These are phyloP conservation scores for Halesus radiatus DNA, from an alignment of 1,140 invertebrate species.

Conservation along the genomic window DNA sequence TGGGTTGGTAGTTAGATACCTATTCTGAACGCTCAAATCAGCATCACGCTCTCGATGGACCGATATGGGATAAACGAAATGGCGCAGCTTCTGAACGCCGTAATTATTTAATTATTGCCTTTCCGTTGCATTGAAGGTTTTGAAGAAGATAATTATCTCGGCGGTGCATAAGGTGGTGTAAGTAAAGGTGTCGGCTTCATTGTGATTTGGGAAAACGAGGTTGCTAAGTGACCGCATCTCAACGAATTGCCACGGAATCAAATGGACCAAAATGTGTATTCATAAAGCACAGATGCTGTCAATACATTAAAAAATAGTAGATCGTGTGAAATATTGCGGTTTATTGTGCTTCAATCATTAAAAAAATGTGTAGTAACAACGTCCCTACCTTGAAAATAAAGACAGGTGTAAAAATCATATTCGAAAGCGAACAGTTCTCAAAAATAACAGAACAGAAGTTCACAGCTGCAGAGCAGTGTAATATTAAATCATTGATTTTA, in stretches of 20 bases:
- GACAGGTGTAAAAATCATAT: too few relatives aligned
- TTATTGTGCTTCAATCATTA: too few relatives aligned
- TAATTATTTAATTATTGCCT: not conserved
- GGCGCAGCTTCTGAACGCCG: not conserved
- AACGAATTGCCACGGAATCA: too few relatives aligned
- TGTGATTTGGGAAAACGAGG: not conserved
- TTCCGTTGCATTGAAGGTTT: not conserved
- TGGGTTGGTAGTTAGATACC: not conserved
- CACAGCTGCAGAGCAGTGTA: not conserved
- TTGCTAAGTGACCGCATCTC: not conserved
- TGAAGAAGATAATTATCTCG: not conserved
- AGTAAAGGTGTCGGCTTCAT: conserved; percentile 1
- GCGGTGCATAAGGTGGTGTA: not conserved
- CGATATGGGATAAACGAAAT: not conserved
- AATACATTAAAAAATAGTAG: too few relatives aligned
- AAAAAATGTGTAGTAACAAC: too few relatives aligned
- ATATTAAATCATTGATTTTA: too few relatives aligned
- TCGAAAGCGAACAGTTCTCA: too few relatives aligned
- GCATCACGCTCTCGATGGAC: conserved; percentile 3
- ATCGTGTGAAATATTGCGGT: too few relatives aligned
- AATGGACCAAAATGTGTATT: too few relatives aligned
- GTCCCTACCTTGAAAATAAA: too few relatives aligned
- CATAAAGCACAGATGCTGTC: too few relatives aligned
- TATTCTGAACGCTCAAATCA: not conserved
- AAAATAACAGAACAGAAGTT: too few relatives aligned